Base-by-base conservation (phyloP, 2,113 vertebrate species). In the Oryzias celebensis region DNA sequence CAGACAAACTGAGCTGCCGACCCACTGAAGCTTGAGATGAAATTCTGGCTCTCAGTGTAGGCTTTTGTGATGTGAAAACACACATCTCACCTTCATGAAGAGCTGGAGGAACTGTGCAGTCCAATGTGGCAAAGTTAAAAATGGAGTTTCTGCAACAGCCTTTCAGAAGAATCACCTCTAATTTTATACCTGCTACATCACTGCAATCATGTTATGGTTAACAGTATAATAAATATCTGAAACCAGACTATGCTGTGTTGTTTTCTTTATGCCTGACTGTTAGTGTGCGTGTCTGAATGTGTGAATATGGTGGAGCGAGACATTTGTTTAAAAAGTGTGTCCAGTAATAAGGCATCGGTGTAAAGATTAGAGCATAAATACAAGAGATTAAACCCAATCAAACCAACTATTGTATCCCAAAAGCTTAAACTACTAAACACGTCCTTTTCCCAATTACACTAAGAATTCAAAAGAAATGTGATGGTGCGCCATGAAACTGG, bases 241-340 rank as follows among this genome's bases (percentile, higher is more conserved):
- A 45, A 41, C 24, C 18, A 2, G 8, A 58, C 10, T 50, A 42
- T 8, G 31, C 8, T 36, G 7, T 36, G 8, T 36, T 36, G 31
- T 36, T 36, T 36, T 57, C 43, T 65, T 10, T 58, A 69, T 65
- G 26, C 66, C 4, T 5, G 4, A 24, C 4, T 52, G 65, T 47
- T 62, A 69, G 54, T 65, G 72, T 23, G 36, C 17, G 26, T 55
- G 54, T 62, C 17, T 64, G 15, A 53, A 57, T 54, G 28, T 53
- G 72, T 74, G 68, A 67, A 71, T 76, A 74, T 74, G 65, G 64
- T 42, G 51, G 59, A 83, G 73, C 71, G 71, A 72, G 76, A 75
- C 79, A 82, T 86, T 62, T 77, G 73, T 76, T 71, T 78, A 84
- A 83, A 84, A 88, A 75, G 78, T 80, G 52, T 82, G 78, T 86